These are phyloP conservation scores for Tuta absoluta DNA, from an alignment of 2,888 invertebrate species.

Conservation along the genomic window DNA sequence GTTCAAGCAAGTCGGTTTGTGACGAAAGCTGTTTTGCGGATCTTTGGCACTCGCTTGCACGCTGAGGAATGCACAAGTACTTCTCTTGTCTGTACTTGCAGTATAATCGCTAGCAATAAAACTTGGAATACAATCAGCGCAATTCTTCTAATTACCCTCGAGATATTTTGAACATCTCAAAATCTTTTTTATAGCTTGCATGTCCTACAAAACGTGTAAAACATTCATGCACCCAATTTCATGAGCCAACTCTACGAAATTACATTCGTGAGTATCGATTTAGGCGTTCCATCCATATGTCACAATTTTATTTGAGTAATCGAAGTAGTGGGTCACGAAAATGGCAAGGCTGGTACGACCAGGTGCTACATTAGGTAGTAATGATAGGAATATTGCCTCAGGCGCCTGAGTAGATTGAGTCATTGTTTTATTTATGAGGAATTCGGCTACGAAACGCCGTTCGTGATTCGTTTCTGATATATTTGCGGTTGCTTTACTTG, in stretches of 20 bases:
- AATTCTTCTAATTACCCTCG: background rate
- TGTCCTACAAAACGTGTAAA: background rate
- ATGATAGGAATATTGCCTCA: constrained; percentile 45
- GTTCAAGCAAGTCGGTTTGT: constrained; percentile 21
- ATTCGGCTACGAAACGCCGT: constrained; percentile 17
- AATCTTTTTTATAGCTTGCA: background rate
- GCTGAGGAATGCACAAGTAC: background rate
- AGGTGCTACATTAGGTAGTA: constrained; percentile 46
- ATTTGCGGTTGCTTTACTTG: background rate
- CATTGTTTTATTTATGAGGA: constrained; percentile 27
- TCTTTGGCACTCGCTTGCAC: constrained; percentile 2
- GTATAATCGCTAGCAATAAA: constrained; percentile 1
- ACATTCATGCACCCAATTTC: constrained; percentile 4
- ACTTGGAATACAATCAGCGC: background rate
- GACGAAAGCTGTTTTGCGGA: constrained; percentile 18
- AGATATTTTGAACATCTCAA: background rate
- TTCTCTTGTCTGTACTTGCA: too few relatives aligned
- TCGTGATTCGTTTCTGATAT: constrained; percentile 4
- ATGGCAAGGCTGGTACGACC: constrained; percentile 54
- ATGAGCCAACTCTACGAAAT: background rate
- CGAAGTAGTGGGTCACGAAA: constrained; percentile 56
- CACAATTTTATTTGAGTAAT: constrained; percentile 53
- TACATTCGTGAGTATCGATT: constrained; percentile 3
- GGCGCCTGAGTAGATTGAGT: constrained; percentile 31
- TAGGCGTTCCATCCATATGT: constrained; percentile 37